Evolutionary conservation across 2,888 invertebrate genomes (phyloP), one percentile per base, ranked within the genome.

Genomic region (Odontocolon sp.): DNA sequence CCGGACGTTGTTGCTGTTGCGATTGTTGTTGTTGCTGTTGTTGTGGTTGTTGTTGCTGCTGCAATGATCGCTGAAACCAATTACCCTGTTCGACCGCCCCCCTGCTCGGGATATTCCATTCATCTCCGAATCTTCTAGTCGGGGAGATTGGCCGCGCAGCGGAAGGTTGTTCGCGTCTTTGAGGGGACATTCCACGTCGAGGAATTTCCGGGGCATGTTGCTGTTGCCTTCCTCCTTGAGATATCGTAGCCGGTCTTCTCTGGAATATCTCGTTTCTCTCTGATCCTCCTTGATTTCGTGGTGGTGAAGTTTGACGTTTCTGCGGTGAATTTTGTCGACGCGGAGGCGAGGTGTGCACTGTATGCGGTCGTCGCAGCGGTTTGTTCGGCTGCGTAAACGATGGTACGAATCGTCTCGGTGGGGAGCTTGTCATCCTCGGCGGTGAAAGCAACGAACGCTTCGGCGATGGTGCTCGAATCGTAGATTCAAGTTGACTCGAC

Each of bases 61-160:
- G 76, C 63, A 72, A 31, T 31, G 72, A 61, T 9, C 67, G 18
- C 14, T 54, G 42, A 9, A 59, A 57, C 80, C 84, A 84, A 52
- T 80, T 83, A 26, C 74, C 80, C 56, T 84, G 83, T 31, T 87
- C 86, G 0, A 86, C 67, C 1, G 86, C 82, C 21, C 88, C 86
- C 73, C 89, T 83, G 33, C 83, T 89, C 0, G 89, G 89, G 59
- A 87, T 87, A 38, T 90, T 88, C 90, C 90, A 90, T 0, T 90
- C 88, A 66, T 89, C 88, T 3, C 75, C 80, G 45, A 82, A 86
- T 40, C 81, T 80, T 21, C 82, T 80, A 3, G 80, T 70, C 0
- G 84, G 80, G 4, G 83, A 80, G 6, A 79, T 64, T 9, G 76
- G 63, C 2, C 80, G 71, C 31, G 54, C 76, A 1, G 57, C 11